Evolutionary conservation across 2,888 invertebrate genomes (phyloP), one percentile per base, ranked within the genome.

Genomic region (Tiliacea aurago): DNA sequence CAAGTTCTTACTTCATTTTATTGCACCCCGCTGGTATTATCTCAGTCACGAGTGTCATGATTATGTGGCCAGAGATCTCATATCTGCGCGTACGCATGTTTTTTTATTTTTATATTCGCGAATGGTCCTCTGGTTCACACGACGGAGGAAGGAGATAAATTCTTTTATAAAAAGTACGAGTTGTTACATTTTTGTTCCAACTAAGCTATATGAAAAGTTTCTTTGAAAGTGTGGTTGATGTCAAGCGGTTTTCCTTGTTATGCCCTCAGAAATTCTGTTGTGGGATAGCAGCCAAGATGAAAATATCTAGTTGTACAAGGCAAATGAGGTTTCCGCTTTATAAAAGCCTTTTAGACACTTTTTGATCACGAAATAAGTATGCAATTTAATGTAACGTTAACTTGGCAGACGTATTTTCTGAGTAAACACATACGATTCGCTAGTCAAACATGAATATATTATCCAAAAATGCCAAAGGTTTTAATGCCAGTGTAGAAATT

Each of bases 51-150:
- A 75, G 68, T 70, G 51, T 55, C 64, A 80, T 74, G 76, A 84
- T 81, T 77, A 84, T 66, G 61, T 78, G 68, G 70, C 66, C 47
- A 53, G 58, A 69, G 69, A 73, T 76, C 67, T 80, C 67, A 76
- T 80, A 84, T 64, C 69, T 61, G 23, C 68, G 63, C 58, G 70
- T 69, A 75, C 65, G 56, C 56, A 75, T 56, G 70, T 15, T 64
- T 58, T 45, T 41, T 74, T 63, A 45, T 74, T 76, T 67, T 70
- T 55, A 28, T 63, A 70, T 71, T 84, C 56, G 64, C 70, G 75
- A 81, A 58, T 74, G 43, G 58, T 81, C 84, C 81, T 68, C 61
- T 61, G 76, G 64, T 81, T 81, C 81, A 74, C 84, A 81, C 81
- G 81, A 61, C 67, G 74, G 53, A 73, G 81, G 81, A 69, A 69